phyloP scores from a whole-genome alignment of 2,797 vertebrate species.

The Enteromius thamalakanensis region DNA sequence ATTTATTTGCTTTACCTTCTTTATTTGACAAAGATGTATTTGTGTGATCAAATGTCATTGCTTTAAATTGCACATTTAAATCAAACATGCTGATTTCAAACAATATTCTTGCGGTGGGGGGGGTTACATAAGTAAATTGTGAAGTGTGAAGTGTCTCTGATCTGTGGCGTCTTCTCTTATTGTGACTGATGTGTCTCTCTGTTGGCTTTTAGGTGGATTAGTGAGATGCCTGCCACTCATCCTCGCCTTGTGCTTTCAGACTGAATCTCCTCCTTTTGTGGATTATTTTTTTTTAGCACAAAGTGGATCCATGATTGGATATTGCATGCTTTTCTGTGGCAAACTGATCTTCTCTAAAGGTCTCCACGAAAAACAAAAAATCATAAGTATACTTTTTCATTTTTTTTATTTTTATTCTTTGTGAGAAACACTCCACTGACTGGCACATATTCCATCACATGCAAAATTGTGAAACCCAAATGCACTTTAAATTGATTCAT shows the following conservation, averaged over 20 bases:
- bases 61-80: neutral
- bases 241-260: constrained; percentile 57
- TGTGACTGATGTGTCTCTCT: constrained; percentile 18
- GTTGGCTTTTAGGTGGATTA: constrained; percentile 62
- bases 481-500: neutral
- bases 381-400: neutral
- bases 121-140: neutral
- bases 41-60: neutral
- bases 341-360: constrained; percentile 20
- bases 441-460: neutral
- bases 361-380: neutral
- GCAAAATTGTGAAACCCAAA: neutral
- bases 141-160: neutral
- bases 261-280: constrained; percentile 32
- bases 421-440: neutral
- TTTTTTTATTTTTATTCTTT: neutral
- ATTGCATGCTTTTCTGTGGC: neutral
- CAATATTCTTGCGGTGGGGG: neutral
- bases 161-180: neutral
- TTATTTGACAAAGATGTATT: neutral
- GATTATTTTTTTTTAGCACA: constrained; percentile 6
- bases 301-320: constrained; percentile 24
- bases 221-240: constrained; percentile 62
- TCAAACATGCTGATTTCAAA: neutral
- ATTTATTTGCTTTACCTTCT: neutral